A percentile compares a stretch with the other conserved stretches of the same genome.
Conservation (phyloP, 2,113 vertebrate genomes). For the Catagonus wagneri region DNA sequence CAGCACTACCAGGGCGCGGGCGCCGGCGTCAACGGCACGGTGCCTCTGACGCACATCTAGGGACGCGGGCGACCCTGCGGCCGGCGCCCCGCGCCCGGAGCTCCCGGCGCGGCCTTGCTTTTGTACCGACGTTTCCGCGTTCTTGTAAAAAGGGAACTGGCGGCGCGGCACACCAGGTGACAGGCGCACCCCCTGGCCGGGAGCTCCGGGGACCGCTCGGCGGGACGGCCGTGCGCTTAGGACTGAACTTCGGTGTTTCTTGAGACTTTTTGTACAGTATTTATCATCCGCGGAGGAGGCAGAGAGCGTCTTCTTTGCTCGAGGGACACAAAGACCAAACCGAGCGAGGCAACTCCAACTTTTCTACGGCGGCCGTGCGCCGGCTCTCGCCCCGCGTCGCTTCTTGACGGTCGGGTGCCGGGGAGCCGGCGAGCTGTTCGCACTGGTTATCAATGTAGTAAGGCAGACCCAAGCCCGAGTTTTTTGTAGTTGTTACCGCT, state of each 20-base stretch:
- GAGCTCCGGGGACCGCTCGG: constrained; percentile 80
- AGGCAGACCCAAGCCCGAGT: constrained; percentile 79
- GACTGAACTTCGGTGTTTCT: constrained; percentile 88
- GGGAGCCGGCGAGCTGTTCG: constrained; percentile 75
- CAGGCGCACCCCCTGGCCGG: constrained; percentile 84
- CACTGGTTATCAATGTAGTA: constrained; percentile 79
- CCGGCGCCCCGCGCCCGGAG: background rate
- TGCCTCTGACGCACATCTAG: constrained; percentile 98
- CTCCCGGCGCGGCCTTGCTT: constrained; percentile 81
- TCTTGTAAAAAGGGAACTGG: constrained; percentile 87
- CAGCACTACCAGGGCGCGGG: constrained; percentile 97
- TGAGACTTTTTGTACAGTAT: constrained; percentile 92
- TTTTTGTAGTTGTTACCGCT: constrained; percentile 44
- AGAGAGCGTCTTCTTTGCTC: constrained; percentile 80
- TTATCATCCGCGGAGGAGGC: constrained; percentile 86
- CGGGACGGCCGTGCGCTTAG: constrained; percentile 81
- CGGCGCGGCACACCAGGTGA: constrained; percentile 87
- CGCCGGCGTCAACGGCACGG: constrained; percentile 96
- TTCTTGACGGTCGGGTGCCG: constrained; percentile 75
- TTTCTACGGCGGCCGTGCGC: constrained; percentile 79
- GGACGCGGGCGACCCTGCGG: background rate
- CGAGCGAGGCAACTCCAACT: constrained; percentile 87
- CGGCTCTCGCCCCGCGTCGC: constrained; percentile 59
- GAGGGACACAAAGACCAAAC: constrained; percentile 56
- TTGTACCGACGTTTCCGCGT: constrained; percentile 94